Percentiles rank a stretch among this genome's conserved stretches.
phyloP scores from a whole-genome alignment of 2,113 vertebrate species.

The Oxyura jamaicensis region DNA sequence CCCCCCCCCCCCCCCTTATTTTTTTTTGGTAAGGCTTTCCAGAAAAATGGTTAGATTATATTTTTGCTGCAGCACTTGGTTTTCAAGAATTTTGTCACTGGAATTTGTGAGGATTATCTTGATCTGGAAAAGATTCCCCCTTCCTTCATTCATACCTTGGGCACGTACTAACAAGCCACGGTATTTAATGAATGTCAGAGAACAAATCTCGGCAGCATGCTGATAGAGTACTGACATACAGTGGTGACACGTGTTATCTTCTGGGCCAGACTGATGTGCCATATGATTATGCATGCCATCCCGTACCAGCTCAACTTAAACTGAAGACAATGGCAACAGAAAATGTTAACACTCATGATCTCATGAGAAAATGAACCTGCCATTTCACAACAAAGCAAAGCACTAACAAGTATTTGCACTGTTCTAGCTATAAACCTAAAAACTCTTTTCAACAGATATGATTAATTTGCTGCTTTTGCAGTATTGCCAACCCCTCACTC shows the following conservation, averaged over 20 bases:
- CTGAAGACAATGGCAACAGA: not conserved
- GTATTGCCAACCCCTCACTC: not conserved
- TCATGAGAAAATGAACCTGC: not conserved
- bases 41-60: not conserved
- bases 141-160: not conserved
- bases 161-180: slow-evolving; percentile 33
- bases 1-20: not conserved
- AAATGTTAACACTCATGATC: not conserved
- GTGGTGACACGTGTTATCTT: not conserved
- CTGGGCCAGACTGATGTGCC: not conserved
- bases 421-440: not conserved
- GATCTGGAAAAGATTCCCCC: not conserved
- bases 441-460: not conserved
- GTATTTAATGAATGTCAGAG: slow-evolving; percentile 27
- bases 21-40: not conserved
- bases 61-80: not conserved
- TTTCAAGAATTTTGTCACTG: not conserved
- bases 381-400: not conserved
- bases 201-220: not conserved
- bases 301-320: not conserved
- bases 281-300: not conserved
- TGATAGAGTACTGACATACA: not conserved
- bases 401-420: not conserved
- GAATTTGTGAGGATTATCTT: not conserved
- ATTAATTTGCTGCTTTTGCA: not conserved